Conservation (phyloP, 2,797 vertebrate species). For the Eospalax fontanierii region DNA sequence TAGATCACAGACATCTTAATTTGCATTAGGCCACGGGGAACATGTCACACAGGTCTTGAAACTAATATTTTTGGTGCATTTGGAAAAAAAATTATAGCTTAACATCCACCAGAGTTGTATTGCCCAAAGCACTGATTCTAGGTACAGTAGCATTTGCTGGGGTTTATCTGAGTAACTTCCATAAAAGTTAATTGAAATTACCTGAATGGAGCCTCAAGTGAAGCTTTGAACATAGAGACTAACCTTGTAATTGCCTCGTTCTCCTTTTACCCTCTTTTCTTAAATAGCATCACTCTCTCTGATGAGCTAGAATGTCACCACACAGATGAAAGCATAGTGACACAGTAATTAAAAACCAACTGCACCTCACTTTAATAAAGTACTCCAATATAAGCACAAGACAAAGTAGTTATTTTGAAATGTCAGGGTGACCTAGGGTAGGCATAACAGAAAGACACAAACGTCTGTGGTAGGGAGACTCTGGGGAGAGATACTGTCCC, state of each 20-base stretch:
- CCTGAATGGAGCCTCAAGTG: conserved; percentile 66
- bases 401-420: conserved; percentile 67
- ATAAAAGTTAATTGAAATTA: conserved; percentile 83
- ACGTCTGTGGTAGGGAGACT: not conserved
- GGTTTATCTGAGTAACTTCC: conserved; percentile 65
- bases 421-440: conserved; percentile 62
- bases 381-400: conserved; percentile 30
- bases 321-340: conserved; percentile 35
- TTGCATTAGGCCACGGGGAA: conserved; percentile 86
- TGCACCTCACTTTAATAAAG: conserved; percentile 66
- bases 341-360: conserved; percentile 74
- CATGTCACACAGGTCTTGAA: conserved; percentile 79
- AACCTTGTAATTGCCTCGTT: conserved; percentile 53
- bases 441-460: conserved; percentile 35
- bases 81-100: conserved; percentile 81
- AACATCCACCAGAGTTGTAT: conserved; percentile 73
- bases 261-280: conserved; percentile 59
- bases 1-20: conserved; percentile 87
- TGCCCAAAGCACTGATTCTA: conserved; percentile 71
- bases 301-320: conserved; percentile 53
- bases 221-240: conserved; percentile 66
- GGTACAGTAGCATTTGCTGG: conserved; percentile 75
- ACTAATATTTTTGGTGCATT: conserved; percentile 81
- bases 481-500: not conserved
- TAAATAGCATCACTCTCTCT: not conserved